Base-by-base conservation (phyloP, 1,140 invertebrate genomes). In the Cardiocondyla obscurior region DNA sequence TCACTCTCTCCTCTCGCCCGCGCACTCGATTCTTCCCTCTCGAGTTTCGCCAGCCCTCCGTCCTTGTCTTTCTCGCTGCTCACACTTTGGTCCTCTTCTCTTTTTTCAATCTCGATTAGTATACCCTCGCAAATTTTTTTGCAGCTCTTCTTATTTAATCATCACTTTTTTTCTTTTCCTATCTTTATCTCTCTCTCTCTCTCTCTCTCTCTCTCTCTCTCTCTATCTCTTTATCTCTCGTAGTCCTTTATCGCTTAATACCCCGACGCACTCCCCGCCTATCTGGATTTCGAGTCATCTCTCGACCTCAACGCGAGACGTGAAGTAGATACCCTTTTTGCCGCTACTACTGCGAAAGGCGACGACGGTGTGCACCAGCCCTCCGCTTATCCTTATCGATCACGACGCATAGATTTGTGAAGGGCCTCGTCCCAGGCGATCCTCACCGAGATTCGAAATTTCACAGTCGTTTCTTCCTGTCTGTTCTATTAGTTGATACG, bases 361-460 rank as follows among this genome's bases (percentile, higher is more conserved):
- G 42, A 44, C 74, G 65, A 74, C 67, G 39, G 53, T 55, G 55
- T 73, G 53, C 82, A 82, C 82, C 51, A 73, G 64, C 58, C 46
- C 49, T 64, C 57, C 19, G 12, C 51, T 84, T 67, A 65, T 73
- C 72, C 77, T 89, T 89, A 89, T 89, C 88, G 88, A 89, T 89
- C 85, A 84, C 85, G 85, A 89, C 85, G 85, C 88, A 89, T 89
- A 57, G 49, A 73, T 55, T 79, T 64, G 7, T 65, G 46, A 86
- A 88, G 60, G 51, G 30, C 67, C 25, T 53, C 36, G 33, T 77
- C 51, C 67, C 76, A 64, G 69, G 70, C 85, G 65, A 74, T 70
- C 19, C 12, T n/a, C 22, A 84, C 44, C 62, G 49, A 55, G 14
- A 74, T 28, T 65, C 46, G 28, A 72, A 73, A 65, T 42, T 49